Evolutionary conservation across 2,113 vertebrate genomes (phyloP).

Genomic region (Gymnogyps californianus): DNA sequence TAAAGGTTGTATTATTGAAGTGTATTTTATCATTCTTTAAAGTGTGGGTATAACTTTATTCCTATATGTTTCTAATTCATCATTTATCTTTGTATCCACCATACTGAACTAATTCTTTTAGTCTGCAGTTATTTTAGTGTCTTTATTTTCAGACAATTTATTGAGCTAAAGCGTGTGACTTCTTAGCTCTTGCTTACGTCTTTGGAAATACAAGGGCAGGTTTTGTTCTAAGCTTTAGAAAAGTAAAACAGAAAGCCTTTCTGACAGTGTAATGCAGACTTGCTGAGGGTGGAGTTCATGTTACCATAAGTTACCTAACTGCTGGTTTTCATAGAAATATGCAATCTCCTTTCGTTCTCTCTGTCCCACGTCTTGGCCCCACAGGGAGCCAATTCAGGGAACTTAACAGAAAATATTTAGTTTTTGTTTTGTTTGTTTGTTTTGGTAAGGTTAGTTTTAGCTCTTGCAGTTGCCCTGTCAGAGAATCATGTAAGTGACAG

Average conservation of each 20-base stretch:
- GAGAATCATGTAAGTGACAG: not conserved
- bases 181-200: not conserved
- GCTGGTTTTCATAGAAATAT: not conserved
- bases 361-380: not conserved
- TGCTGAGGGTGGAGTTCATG: not conserved
- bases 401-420: not conserved
- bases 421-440: not conserved
- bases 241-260: not conserved
- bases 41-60: not conserved
- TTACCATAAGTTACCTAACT: not conserved
- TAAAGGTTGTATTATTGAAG: slow-evolving; percentile 46
- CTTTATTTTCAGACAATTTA: not conserved
- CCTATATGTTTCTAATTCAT: not conserved
- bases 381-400: not conserved
- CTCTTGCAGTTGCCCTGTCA: not conserved
- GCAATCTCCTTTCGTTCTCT: not conserved
- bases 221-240: slow-evolving; percentile 6
- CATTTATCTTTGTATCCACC: not conserved
- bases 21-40: not conserved
- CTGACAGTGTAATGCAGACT: not conserved
- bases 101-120: not conserved
- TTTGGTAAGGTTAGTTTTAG: not conserved
- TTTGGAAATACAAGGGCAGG: not conserved
- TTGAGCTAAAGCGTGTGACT: not conserved
- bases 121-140: not conserved